Evolutionary conservation across 1,140 invertebrate species (phyloP).

Genomic region (Catajapyx aquilonaris): DNA sequence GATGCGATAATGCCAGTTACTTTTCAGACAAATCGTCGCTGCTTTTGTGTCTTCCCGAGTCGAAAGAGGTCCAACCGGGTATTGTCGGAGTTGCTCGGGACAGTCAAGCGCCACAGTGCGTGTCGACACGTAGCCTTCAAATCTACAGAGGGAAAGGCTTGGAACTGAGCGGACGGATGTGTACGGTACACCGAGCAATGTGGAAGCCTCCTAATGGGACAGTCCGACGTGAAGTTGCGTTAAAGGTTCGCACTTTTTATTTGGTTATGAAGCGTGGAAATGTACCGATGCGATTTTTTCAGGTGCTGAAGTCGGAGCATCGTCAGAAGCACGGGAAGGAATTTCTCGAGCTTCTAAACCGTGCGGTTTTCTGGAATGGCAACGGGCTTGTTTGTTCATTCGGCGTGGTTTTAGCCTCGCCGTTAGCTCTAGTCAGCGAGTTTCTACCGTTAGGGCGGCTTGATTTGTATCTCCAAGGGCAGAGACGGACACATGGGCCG

Average conservation of each 20-base stretch:
- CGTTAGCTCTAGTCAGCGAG: constrained; percentile 61
- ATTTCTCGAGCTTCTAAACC: constrained; percentile 47
- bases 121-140: constrained; percentile 36
- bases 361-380: constrained; percentile 51
- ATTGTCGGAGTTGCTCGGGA: constrained; percentile 25
- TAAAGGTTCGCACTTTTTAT: too few species aligned
- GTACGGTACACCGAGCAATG: constrained; percentile 36
- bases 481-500: too few species aligned
- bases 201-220: constrained; percentile 38
- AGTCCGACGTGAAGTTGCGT: constrained; percentile 46
- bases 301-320: constrained; percentile 40
- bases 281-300: too few species aligned
- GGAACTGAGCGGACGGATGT: constrained; percentile 32
- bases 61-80: constrained; percentile 16
- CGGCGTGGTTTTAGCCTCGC: constrained; percentile 48
- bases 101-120: constrained; percentile 27
- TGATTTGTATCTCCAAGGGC: constrained; percentile 41
- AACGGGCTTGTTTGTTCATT: constrained; percentile 45
- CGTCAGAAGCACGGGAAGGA: constrained; percentile 35
- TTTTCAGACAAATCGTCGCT: constrained; percentile 46
- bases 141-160: constrained; percentile 31
- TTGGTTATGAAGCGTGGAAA: too few species aligned
- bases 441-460: constrained; percentile 52
- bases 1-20: too few species aligned
- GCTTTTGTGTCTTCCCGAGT: constrained; percentile 35